These are phyloP conservation scores for Vanacampus margaritifer DNA, from an alignment of 2,113 vertebrate genomes.

Conservation along the genomic window DNA sequence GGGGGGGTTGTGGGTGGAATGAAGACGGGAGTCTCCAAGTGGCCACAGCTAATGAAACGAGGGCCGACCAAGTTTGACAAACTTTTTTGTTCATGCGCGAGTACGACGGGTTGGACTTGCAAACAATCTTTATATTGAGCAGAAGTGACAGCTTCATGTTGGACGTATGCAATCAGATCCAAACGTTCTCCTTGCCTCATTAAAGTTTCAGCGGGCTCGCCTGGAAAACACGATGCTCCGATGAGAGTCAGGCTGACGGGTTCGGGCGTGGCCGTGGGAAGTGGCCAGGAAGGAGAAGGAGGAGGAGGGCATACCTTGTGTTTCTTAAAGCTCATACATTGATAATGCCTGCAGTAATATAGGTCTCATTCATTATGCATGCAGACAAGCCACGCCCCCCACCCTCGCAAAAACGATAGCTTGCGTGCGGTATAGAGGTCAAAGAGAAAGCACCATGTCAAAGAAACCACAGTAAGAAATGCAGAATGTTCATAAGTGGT, in stretches of 20 bases:
- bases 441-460: constrained; percentile 38
- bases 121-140: constrained; percentile 12
- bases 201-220: constrained; percentile 44
- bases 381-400: constrained; percentile 52
- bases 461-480: not conserved
- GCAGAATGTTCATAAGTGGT: not conserved
- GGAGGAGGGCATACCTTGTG: constrained; percentile 52
- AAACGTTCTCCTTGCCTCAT: constrained; percentile 37
- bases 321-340: constrained; percentile 75
- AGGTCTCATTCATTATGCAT: constrained; percentile 76
- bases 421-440: constrained; percentile 68
- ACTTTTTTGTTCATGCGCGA: too few species aligned
- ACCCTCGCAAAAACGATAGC: constrained; percentile 53
- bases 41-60: too few species aligned
- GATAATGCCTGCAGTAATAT: constrained; percentile 73
- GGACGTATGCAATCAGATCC: constrained; percentile 28
- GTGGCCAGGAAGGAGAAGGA: constrained; percentile 9
- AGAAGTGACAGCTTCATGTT: constrained; percentile 33
- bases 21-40: too few species aligned
- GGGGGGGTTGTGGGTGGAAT: too few species aligned
- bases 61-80: too few species aligned
- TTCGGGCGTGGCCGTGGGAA: constrained; percentile 14
- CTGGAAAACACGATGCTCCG: constrained; percentile 14
- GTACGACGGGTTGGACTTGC: not conserved
- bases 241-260: constrained; percentile 34